Evolutionary conservation across 2,113 vertebrate species (phyloP).

Genomic region (Mesembrinibis cayennensis): DNA sequence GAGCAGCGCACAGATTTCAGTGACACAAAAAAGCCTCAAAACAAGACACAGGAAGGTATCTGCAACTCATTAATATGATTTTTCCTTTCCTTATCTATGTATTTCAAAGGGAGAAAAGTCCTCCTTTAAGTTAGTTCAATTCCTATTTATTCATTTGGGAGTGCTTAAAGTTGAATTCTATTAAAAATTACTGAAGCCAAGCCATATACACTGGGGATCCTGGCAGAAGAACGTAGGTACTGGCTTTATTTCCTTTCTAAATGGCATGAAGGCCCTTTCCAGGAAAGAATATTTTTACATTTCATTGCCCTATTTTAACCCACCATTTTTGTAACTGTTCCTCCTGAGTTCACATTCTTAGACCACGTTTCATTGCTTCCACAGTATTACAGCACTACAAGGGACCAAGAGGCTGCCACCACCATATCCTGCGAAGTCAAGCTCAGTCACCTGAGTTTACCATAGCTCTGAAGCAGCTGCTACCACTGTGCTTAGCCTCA

Average conservation of each 20-base stretch:
- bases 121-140: neutral
- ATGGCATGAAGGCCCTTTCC: neutral
- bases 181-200: neutral
- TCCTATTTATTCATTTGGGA: neutral
- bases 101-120: neutral
- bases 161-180: neutral
- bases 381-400: neutral
- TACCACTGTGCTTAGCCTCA: neutral
- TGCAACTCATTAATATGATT: neutral
- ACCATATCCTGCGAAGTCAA: fast-evolving
- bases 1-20: neutral
- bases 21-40: neutral
- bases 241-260: neutral
- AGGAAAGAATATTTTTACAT: neutral
- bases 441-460: neutral
- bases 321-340: neutral
- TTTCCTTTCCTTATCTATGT: neutral
- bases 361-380: neutral
- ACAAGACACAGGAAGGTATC: neutral
- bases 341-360: neutral
- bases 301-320: neutral
- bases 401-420: neutral
- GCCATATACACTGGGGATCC: neutral
- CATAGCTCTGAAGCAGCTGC: neutral
- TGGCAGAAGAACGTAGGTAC: neutral